phyloP scores from a whole-genome alignment of 2,113 vertebrate species.

The Thunnus maccoyii region DNA sequence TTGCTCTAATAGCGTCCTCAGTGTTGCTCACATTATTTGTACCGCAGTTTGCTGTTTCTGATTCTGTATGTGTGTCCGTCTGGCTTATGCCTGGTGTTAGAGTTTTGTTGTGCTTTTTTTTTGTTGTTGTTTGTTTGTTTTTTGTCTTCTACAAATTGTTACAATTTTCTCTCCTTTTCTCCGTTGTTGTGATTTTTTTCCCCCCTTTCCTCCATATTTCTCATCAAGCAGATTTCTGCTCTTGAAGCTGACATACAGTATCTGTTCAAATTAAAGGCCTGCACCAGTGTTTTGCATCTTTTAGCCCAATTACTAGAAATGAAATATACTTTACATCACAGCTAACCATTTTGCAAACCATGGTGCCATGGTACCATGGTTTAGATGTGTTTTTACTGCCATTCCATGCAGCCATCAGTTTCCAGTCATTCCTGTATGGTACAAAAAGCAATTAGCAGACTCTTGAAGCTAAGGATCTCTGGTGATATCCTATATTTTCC shows the following conservation, averaged over 20 bases:
- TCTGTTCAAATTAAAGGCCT: neutral
- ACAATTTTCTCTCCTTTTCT: neutral
- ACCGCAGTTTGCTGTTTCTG: conserved; percentile 18
- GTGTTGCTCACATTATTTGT: conserved; percentile 36
- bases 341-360: no score
- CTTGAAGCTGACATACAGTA: no score
- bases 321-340: neutral
- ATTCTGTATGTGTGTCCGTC: conserved; percentile 1
- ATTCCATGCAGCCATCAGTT: no score
- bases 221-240: neutral
- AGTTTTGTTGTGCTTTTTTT: conserved; percentile 14
- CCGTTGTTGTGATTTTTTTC: neutral
- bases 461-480: no score
- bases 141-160: conserved; percentile 2
- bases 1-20: conserved; percentile 40
- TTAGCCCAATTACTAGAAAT: neutral
- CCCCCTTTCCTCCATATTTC: neutral
- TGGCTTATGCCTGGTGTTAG: neutral
- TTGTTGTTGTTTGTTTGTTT: neutral
- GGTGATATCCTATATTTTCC: no score
- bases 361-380: no score
- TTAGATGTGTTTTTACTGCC: no score
- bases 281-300: neutral
- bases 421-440: no score
- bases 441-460: no score